Conservation (phyloP, 2,888 invertebrate species). For the Coelogynopora nodosa region DNA sequence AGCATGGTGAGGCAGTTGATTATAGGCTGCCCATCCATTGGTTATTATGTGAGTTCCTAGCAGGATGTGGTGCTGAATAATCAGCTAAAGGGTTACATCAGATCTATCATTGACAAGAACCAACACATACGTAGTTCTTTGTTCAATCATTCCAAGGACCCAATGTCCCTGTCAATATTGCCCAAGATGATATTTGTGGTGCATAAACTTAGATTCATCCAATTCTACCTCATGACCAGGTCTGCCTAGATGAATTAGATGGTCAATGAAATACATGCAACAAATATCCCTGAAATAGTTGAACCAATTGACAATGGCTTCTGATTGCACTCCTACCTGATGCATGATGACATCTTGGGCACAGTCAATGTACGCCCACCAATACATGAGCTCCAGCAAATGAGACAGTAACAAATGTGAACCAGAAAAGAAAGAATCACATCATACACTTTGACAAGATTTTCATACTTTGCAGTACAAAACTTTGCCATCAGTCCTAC, state of each 20-base stretch:
- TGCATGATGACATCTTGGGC: background rate
- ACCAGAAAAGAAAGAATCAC: slow-evolving; percentile 15
- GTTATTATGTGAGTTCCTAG: background rate
- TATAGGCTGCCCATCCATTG: slow-evolving; percentile 31
- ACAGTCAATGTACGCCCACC: background rate
- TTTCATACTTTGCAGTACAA: slow-evolving; percentile 22
- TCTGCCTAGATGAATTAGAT: background rate
- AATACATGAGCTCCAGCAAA: slow-evolving; percentile 18
- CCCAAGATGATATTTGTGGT: slow-evolving; percentile 32
- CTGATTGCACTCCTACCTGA: background rate
- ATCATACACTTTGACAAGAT: background rate
- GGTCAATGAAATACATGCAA: background rate
- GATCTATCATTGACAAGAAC: background rate
- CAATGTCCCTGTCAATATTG: slow-evolving; percentile 33
- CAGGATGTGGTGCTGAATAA: slow-evolving; percentile 19
- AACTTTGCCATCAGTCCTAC: slow-evolving; percentile 7
- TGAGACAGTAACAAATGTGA: background rate
- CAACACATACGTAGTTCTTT: background rate
- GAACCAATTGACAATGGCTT: background rate
- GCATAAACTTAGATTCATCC: slow-evolving; percentile 21
- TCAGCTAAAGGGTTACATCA: background rate
- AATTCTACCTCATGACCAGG: slow-evolving; percentile 1
- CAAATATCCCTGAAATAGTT: background rate
- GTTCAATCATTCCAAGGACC: slow-evolving; percentile 31
- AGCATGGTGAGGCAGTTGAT: background rate